Evolutionary conservation across 1,140 invertebrate species (phyloP), one percentile per base, ranked within the genome.

Genomic region (Archegozetes longisetosus): DNA sequence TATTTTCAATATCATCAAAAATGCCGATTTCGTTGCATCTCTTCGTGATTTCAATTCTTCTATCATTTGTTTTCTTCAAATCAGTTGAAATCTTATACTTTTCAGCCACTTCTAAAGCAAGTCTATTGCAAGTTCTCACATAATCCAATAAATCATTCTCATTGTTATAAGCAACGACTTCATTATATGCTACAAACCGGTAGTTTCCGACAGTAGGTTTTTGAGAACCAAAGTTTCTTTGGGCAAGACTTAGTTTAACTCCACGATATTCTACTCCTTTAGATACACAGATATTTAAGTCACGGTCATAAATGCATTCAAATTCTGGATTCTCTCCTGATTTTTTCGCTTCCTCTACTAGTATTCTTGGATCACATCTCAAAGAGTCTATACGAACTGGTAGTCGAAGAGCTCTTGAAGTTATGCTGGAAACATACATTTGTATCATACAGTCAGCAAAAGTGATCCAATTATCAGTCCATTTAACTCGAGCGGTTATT

Each of bases 201-300:
- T 40, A 61, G 1, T 29, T 48, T 29, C 55, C 61, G 13, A 29
- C 23, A 27, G 27, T 14, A 12, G 60, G 55, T 2, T 20, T 23
- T 12, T 64, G 60, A 17, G 28, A 28, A n/a, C 28, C 28, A 12
- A 20, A 9, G 53, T 20, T 26, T 12, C 23, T 55, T n/a, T 20
- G 88, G 1, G 91, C 88, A 17, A 92, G 73, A 62, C 85, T 86
- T 0, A 88, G 84, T 72, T 94, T 94, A 68, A 97, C 77, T 50
- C 90, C 91, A 66, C 86, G 80, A 20, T 24, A 46, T 22, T 60
- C 60, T 22, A 61, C 61, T 3, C 60, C 60, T 27, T 26, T 14
- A 14, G 61, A 20, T 32, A 63, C 47, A 29, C 22, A 29, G 28
- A 61, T 59, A 25, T 57, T 57, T 3, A 57, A 25, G 9, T 24